A percentile compares a stretch with the other conserved stretches of the same genome.
These are phyloP conservation scores for Coptotermes formosanus DNA, from an alignment of 1,140 invertebrate genomes.

Conservation along the genomic window DNA sequence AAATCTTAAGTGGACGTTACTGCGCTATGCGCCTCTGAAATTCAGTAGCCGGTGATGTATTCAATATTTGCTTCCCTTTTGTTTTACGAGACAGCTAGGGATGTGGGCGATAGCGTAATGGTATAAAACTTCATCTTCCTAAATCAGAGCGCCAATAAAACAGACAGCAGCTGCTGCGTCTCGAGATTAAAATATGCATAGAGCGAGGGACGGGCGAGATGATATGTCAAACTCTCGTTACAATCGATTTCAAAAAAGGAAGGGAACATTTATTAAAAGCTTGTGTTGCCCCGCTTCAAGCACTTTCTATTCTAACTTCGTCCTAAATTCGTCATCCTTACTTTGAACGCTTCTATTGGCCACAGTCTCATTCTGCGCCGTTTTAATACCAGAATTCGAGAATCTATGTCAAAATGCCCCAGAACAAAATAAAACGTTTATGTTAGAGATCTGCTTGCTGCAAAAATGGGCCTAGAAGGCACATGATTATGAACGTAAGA, in stretches of 20 bases:
- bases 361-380: neutral
- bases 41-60: neutral
- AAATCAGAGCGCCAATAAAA: conserved; percentile 25
- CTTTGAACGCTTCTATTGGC: neutral
- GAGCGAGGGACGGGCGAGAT: conserved; percentile 20
- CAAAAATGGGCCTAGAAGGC: too few species aligned
- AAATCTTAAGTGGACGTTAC: too few species aligned
- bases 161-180: conserved; percentile 29
- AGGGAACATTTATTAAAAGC: conserved; percentile 29
- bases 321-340: neutral
- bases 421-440: too few species aligned
- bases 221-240: conserved; percentile 33
- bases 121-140: conserved; percentile 19
- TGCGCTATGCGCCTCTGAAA: too few species aligned
- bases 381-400: neutral
- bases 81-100: neutral
- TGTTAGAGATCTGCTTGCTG: too few species aligned
- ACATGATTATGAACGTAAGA: too few species aligned
- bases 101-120: neutral
- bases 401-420: too few species aligned
- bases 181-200: conserved; percentile 34
- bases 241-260: neutral
- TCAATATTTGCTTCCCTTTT: conserved; percentile 8
- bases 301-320: neutral
- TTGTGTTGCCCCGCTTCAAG: neutral